Base-by-base conservation (phyloP, 2,888 invertebrate genomes). In the Drosophila birchii region DNA sequence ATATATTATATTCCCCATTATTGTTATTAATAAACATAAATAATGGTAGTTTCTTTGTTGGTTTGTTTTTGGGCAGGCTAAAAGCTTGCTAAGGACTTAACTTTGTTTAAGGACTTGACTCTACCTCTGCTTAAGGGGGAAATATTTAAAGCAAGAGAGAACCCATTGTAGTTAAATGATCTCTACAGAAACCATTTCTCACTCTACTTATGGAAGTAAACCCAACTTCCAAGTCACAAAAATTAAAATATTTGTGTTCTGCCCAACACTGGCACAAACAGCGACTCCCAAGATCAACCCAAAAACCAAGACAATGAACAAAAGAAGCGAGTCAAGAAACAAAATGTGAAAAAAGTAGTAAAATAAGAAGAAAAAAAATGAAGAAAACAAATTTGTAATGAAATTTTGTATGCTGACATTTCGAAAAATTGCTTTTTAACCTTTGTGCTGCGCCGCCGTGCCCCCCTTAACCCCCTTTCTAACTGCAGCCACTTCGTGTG, bases 371-470 rank as follows among this genome's bases (percentile, higher is more conserved):
- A 16, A 29, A 47, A n/a, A 26, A 29, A 29, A 77, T 75, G 85
- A 69, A 85, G 87, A 86, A 84, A 88, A 84, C 73, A 88, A 84
- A 88, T 88, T 85, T 84, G 87, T 84, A 84, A 84, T 88, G 89
- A 84, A 84, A 84, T 84, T 88, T 87, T 87, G 84, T 89, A 79
- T 82, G 84, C 84, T 84, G 84, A 84, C 84, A 84, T 84, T 88
- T 84, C 85, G 89, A 84, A 84, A 84, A 84, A 84, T 84, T 84
- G 84, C 84, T 84, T 88, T 84, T 84, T 84, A 87, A 84, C 84
- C 89, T 84, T 84, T 84, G 84, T 87, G 75, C 55, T 55, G 44
- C 20, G 68, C 41, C 49, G 54, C 59, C 32, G 41, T 56, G 0
- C 7, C 39, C 23, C 39, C 7, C 6, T 20, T 3, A 1, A 7